Base-by-base conservation (phyloP, 2,888 invertebrate species). In the Drosophila lutescens region DNA sequence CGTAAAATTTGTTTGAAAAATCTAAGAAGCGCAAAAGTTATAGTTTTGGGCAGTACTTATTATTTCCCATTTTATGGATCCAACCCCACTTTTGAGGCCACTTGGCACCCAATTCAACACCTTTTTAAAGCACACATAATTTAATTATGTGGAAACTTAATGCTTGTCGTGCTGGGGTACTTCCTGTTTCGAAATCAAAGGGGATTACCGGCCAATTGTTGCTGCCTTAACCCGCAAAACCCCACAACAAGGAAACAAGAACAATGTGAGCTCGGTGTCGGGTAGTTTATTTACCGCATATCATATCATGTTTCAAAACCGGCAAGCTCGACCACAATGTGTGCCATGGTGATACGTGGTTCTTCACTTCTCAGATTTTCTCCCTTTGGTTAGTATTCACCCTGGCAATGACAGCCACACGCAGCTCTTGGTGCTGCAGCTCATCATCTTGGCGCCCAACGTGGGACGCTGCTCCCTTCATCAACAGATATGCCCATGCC, bases 291-390 rank as follows among this genome's bases (percentile, higher is more conserved):
- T 72, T 72, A 50, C 72, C 81, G 66, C 71, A 78, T 46, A 68
- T 65, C 57, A 67, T 88, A 88, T 81, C 88, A 56, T 68, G 69
- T 81, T 77, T 63, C 88, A 50, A 34, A 55, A 53, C 65, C 85
- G 79, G 56, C 75, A 47, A 69, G 49, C 67, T 63, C 66, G 63
- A 79, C 80, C 84, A 66, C 86, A 88, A 68, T 82, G 83, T 81
- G 88, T 69, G 88, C 79, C 70, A 67, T 76, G 82, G 55, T 53
- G 59, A 51, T 50, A 67, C 36, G 57, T 40, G 63, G 46, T 4
- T 20, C 46, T 41, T 38, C 44, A 40, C 44, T 54, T 40, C 26
- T 36, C 36, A 26, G 55, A 26, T 20, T 20, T 13, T 43, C 41
- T 41, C 26, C 40, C 47, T 9, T 17, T 13, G 20, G 53, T 54